phyloP scores from a whole-genome alignment of 2,113 vertebrate genomes.

The Hepsetus odoe region DNA sequence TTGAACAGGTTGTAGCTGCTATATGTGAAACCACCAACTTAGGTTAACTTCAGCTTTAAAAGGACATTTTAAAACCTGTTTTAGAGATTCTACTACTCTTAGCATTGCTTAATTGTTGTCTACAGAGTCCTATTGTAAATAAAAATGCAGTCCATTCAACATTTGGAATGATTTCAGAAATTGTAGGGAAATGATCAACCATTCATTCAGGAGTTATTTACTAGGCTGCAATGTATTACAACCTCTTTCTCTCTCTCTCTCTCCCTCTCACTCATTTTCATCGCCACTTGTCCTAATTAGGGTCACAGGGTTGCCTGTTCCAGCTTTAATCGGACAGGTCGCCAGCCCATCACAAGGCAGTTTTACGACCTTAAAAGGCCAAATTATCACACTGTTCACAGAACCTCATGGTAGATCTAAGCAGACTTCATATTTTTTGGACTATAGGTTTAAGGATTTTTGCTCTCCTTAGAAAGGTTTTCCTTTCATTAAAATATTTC shows the following conservation, averaged over 20 bases:
- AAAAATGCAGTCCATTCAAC: not conserved
- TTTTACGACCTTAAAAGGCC: not conserved
- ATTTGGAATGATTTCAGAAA: not conserved
- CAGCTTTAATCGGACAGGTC: too few relatives aligned
- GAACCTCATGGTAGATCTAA: not conserved
- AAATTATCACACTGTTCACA: not conserved
- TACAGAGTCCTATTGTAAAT: not conserved
- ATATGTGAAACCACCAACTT: conserved; percentile 3
- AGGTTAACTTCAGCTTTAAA: not conserved
- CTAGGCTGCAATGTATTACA: too few relatives aligned
- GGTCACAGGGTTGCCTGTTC: too few relatives aligned
- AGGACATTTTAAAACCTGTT: not conserved
- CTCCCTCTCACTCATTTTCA: too few relatives aligned
- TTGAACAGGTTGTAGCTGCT: conserved; percentile 9
- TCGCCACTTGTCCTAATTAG: too few relatives aligned
- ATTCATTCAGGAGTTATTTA: not conserved
- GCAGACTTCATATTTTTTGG: too few relatives aligned
- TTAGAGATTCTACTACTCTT: not conserved
- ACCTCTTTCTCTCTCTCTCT: too few relatives aligned
- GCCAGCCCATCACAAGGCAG: too few relatives aligned
- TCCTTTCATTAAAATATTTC: too few relatives aligned
- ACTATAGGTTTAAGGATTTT: too few relatives aligned
- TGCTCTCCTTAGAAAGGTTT: not conserved
- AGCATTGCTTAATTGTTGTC: not conserved
- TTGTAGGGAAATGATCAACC: not conserved